Conservation (phyloP, 2,888 invertebrate genomes). For the Clepsis dumicolana region DNA sequence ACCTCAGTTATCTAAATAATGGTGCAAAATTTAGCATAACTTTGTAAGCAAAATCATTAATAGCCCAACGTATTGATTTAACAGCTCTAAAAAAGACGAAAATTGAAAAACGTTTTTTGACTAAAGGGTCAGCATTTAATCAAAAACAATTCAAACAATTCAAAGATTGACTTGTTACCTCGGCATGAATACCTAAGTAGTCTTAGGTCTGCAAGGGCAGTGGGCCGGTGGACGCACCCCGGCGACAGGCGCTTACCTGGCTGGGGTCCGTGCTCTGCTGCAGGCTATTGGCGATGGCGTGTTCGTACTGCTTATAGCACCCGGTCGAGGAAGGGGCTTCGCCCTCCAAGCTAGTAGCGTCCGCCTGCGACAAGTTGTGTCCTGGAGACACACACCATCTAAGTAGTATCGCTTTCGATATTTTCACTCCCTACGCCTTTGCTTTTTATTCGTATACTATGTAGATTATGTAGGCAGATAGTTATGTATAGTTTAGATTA, state of each 20-base stretch:
- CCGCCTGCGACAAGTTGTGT: slow-evolving; percentile 96
- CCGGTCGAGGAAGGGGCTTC: slow-evolving; percentile 91
- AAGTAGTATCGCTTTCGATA: slow-evolving; percentile 77
- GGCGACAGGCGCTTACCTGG: slow-evolving; percentile 64
- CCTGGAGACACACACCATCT: slow-evolving; percentile 88
- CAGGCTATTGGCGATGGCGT: slow-evolving; percentile 81
- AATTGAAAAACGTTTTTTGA: neutral
- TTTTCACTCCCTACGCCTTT: slow-evolving; percentile 52
- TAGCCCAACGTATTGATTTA: neutral
- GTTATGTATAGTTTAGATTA: slow-evolving; percentile 39
- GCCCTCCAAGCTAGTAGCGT: slow-evolving; percentile 93
- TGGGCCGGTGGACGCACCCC: slow-evolving; percentile 68
- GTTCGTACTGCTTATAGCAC: slow-evolving; percentile 93
- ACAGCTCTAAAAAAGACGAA: neutral
- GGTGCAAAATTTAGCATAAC: neutral
- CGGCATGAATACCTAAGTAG: neutral
- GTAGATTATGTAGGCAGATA: slow-evolving; percentile 32
- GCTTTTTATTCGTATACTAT: slow-evolving; percentile 43
- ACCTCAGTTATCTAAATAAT: neutral
- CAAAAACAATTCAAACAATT: neutral
- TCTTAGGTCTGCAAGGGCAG: slow-evolving; percentile 1
- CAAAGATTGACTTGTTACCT: slow-evolving; percentile 16
- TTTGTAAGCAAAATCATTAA: neutral
- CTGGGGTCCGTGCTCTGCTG: slow-evolving; percentile 70
- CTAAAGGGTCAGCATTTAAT: neutral